phyloP scores from a whole-genome alignment of 53 echinoderm and acorn worm genomes.

The Antedon mediterranea region DNA sequence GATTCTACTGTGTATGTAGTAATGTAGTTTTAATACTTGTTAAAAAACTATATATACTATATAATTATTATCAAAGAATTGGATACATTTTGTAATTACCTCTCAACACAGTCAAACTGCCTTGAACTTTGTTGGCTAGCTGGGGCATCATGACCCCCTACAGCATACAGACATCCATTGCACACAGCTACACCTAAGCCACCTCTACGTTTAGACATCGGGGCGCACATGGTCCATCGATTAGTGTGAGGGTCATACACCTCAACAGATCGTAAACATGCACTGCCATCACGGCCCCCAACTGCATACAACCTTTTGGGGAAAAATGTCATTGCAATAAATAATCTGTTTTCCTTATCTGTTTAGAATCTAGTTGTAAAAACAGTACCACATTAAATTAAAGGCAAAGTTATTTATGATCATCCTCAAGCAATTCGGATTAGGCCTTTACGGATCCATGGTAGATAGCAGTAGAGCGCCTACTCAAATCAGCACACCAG shows the following conservation, averaged over 20 bases:
- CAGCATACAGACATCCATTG: constrained; percentile 77
- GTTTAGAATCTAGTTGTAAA: too few species aligned
- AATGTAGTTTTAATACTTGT: too few species aligned
- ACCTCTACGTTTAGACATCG: constrained; percentile 74
- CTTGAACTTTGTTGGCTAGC: constrained; percentile 69
- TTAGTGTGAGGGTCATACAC: constrained; percentile 87
- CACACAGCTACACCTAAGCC: constrained; percentile 78
- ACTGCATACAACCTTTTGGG: constrained; percentile 79
- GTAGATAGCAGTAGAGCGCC: too few species aligned
- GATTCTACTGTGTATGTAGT: too few species aligned
- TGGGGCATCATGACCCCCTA: constrained; percentile 93
- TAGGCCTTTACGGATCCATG: too few species aligned
- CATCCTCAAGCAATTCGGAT: too few species aligned
- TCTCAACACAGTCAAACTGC: constrained; percentile 92
- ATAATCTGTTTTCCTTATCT: too few species aligned
- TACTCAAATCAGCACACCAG: too few species aligned
- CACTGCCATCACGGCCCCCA: constrained; percentile 82
- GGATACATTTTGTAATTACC: constrained; percentile 21
- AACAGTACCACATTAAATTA: too few species aligned
- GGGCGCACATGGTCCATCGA: constrained; percentile 80
- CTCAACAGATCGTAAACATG: constrained; percentile 81
- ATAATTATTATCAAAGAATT: too few species aligned
- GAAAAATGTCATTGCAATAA: not conserved
- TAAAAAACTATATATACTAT: too few species aligned
- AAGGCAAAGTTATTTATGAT: too few species aligned